These are phyloP conservation scores for Cirrhinus mrigala DNA, from an alignment of 2,797 vertebrate genomes.

Conservation along the genomic window DNA sequence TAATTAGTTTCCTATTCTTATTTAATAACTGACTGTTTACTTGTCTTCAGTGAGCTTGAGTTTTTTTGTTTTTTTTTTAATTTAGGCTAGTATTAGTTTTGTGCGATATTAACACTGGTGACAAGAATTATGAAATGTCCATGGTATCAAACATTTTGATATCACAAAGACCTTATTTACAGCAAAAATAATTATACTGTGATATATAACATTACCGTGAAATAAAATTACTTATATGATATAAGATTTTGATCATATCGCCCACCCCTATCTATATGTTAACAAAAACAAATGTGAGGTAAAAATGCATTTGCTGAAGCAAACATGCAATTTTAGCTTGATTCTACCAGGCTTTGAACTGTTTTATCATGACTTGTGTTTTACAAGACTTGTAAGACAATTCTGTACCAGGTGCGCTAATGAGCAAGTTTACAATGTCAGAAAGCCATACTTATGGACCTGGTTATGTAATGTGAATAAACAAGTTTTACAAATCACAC, in stretches of 20 bases:
- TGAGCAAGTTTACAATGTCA: neutral
- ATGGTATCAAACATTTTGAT: no score
- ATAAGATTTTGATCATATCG: no score
- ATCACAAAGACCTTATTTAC: no score
- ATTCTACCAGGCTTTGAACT: neutral
- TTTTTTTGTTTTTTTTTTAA: no score
- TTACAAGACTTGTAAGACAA: neutral
- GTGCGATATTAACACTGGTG: no score
- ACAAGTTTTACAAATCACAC: neutral
- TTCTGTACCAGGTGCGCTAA: neutral
- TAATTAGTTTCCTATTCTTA: no score
- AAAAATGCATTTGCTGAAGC: neutral
- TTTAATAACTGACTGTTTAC: no score
- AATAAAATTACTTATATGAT: neutral
- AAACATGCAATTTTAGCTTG: neutral
- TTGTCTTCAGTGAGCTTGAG: no score
- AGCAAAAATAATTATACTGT: no score
- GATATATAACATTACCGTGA: no score
- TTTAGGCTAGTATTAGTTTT: no score
- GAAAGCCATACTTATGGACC: neutral
- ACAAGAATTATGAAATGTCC: no score
- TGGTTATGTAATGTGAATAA: neutral
- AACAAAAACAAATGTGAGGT: neutral
- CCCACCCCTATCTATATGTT: neutral
- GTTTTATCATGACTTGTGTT: neutral